A percentile compares a stretch with the other conserved stretches of the same genome.
phyloP scores from a whole-genome alignment of 2,888 invertebrate species.

The Odontocolon sp. region DNA sequence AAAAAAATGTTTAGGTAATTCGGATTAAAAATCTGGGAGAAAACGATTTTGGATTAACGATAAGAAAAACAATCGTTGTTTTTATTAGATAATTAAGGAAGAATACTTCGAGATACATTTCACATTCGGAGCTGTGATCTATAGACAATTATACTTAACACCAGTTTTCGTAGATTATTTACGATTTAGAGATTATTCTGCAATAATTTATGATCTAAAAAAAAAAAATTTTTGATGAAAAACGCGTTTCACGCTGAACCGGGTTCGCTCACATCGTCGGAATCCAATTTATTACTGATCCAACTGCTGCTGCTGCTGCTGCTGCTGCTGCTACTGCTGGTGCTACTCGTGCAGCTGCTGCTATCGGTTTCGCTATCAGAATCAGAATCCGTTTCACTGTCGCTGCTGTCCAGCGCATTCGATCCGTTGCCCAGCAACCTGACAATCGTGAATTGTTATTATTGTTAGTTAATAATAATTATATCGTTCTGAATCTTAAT shows the following conservation, averaged over 20 bases:
- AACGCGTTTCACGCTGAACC: constrained; percentile 17
- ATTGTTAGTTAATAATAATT: no score
- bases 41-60: background rate
- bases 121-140: background rate
- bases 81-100: constrained; percentile 1
- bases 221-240: background rate
- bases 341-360: constrained; percentile 56
- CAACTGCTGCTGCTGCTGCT: constrained; percentile 61
- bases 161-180: background rate
- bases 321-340: constrained; percentile 58
- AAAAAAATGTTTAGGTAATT: background rate
- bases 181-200: background rate
- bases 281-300: constrained; percentile 68
- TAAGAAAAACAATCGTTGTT: background rate
- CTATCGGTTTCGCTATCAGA: constrained; percentile 65
- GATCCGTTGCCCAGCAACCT: background rate
- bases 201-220: background rate
- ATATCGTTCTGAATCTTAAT: no score
- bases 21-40: constrained; percentile 25
- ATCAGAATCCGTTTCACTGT: constrained; percentile 65
- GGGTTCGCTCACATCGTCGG: constrained; percentile 68
- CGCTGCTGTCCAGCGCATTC: constrained; percentile 21
- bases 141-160: constrained; percentile 1
- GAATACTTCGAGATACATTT: constrained; percentile 8
- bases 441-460: no score